A percentile compares a stretch with the other conserved stretches of the same genome.
These are phyloP conservation scores for Cynoglossus semilaevis DNA, from an alignment of 2,113 vertebrate species.

Conservation along the genomic window DNA sequence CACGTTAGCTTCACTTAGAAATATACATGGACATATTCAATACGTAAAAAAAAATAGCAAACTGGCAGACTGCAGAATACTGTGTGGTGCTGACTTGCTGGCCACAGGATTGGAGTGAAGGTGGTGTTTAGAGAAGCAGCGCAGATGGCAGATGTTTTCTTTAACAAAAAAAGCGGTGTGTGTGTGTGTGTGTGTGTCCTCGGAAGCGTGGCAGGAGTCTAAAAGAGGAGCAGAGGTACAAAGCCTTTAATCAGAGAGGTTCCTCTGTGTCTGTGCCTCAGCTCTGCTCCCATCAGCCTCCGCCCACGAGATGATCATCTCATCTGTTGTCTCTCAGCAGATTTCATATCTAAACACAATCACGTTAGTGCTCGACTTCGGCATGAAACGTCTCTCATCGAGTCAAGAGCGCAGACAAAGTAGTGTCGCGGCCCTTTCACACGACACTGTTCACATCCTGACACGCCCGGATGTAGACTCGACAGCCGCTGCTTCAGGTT, in stretches of 20 bases:
- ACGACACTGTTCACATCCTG: not conserved
- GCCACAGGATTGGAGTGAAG: constrained; percentile 28
- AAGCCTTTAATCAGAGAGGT: constrained; percentile 56
- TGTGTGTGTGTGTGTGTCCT: constrained; percentile 4
- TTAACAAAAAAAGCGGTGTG: constrained; percentile 27
- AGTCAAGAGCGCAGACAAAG: constrained; percentile 15
- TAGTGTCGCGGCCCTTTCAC: constrained; percentile 15
- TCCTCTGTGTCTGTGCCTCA: constrained; percentile 56
- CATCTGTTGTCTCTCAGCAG: constrained; percentile 41
- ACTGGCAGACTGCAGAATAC: constrained; percentile 4
- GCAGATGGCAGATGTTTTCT: constrained; percentile 41
- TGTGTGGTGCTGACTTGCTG: not conserved
- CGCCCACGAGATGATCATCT: constrained; percentile 54
- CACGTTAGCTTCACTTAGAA: too few species aligned
- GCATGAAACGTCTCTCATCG: constrained; percentile 36
- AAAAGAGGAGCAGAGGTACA: constrained; percentile 33
- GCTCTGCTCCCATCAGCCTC: constrained; percentile 29
- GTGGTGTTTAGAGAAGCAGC: constrained; percentile 30
- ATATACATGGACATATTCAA: too few species aligned
- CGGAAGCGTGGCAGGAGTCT: constrained; percentile 28
- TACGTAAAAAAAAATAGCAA: too few species aligned
- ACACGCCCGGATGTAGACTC: not conserved
- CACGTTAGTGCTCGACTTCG: constrained; percentile 36
- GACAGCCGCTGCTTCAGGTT: too few species aligned
- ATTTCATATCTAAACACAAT: constrained; percentile 61